Base-by-base conservation (phyloP, 2,113 vertebrate species). In the Tachuris rubrigastra region DNA sequence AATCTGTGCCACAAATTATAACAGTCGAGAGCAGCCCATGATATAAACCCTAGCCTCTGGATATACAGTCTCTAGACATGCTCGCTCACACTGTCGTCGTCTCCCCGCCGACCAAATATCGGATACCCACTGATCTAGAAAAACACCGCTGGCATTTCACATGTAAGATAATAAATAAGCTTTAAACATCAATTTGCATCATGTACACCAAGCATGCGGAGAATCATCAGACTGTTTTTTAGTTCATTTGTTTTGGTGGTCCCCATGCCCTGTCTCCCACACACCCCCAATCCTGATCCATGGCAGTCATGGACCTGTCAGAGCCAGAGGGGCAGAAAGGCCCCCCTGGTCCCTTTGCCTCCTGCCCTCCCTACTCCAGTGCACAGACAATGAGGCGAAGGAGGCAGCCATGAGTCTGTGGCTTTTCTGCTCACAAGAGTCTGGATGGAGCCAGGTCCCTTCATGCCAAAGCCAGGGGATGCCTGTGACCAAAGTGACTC, bases 1-100 rank as follows among this genome's bases (percentile, higher is more conserved):
- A 98, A 97, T 98, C 97, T 96, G 96, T 97, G 98, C 98, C 98
- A 98, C 97, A 96, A 98, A 98, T 98, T 96, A 97, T 94, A 97
- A 95, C 97, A 96, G 95, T 97, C 87, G 96, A 98, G 95, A 97
- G 96, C 97, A 97, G 95, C 87, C 91, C 87, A 15, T 94, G 97
- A 95, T 95, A 95, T 85, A 97, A 97, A 93, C 84, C 95, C 75
- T 94, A 84, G 96, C 93, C 85, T 95, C 96, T 92, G 86, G 96
- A 91, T 89, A 96, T 86, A 93, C 83, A 89, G 73, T 77, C 85
- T 94, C 63, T 56, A 92, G 95, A 92, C 84, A 80, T 4, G 52
- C 75, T 94, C 1, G 2, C 42, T 93, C 50, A 58, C 74, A 22
- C 53, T 0, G 11, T 71, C 1, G 4, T 25, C 2, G 1, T 19